Percentiles rank a stretch among this genome's conserved stretches.
Evolutionary conservation across 2,113 vertebrate genomes (phyloP).

Genomic region (Saccopteryx leptura): DNA sequence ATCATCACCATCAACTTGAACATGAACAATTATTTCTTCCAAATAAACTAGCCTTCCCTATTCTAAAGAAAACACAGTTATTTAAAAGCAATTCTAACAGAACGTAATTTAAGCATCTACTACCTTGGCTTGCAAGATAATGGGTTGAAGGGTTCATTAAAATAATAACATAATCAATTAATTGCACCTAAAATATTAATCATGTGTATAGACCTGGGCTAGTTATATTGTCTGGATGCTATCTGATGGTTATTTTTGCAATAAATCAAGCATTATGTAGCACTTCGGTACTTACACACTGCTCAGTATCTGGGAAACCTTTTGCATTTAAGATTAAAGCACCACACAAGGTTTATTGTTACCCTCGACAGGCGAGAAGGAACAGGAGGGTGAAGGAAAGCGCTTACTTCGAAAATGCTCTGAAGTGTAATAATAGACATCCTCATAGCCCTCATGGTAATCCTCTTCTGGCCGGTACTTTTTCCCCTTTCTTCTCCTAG

Average conservation of each 20-base stretch:
- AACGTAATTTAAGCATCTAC: slow-evolving; percentile 30
- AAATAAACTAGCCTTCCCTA: slow-evolving; percentile 42
- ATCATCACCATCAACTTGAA: slow-evolving; percentile 68
- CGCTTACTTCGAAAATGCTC: slow-evolving; percentile 96
- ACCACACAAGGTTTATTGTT: slow-evolving; percentile 65
- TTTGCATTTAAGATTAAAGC: slow-evolving; percentile 72
- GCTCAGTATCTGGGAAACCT: slow-evolving; percentile 72
- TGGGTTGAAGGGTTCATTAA: slow-evolving; percentile 72
- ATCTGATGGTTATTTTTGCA: slow-evolving; percentile 16
- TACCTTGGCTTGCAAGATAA: not conserved
- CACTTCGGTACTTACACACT: slow-evolving; percentile 37
- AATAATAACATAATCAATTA: slow-evolving; percentile 76
- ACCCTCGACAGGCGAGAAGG: slow-evolving; percentile 57
- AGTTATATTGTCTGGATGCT: slow-evolving; percentile 8
- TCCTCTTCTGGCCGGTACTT: slow-evolving; percentile 99
- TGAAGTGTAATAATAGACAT: slow-evolving; percentile 98
- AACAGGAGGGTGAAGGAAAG: slow-evolving; percentile 69
- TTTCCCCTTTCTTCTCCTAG: slow-evolving; percentile 96
- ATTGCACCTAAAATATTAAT: slow-evolving; percentile 78
- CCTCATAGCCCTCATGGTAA: slow-evolving; percentile 99
- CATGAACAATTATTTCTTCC: not conserved
- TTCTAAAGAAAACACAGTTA: slow-evolving; percentile 29
- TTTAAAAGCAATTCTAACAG: not conserved
- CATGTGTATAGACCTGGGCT: slow-evolving; percentile 32
- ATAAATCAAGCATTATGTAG: slow-evolving; percentile 63